Percentiles rank a stretch among this genome's conserved stretches.
Conservation (phyloP, 1,140 invertebrate genomes). For the Trachelipus rathkii region DNA sequence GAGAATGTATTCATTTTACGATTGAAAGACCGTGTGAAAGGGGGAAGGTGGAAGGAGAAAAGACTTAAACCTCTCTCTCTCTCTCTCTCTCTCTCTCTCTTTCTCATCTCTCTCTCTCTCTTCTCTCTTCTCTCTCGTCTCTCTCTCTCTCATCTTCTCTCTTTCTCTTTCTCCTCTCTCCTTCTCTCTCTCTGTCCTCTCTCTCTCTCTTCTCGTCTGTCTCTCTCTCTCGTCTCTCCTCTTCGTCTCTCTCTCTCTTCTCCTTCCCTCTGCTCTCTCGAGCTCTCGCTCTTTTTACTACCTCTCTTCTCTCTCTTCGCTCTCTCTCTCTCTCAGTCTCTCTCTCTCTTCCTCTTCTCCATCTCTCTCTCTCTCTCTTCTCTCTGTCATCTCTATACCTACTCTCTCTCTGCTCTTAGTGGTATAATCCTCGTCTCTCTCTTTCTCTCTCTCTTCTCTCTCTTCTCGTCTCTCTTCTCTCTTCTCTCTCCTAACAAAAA, state of each 20-base stretch:
- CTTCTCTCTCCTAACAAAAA: too few species aligned
- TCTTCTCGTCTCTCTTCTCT: too few species aligned
- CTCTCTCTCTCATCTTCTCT: conserved; percentile 5
- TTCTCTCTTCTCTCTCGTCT: background rate
- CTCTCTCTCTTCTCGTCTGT: conserved; percentile 12
- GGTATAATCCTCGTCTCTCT: background rate
- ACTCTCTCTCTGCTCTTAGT: background rate
- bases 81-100: too few species aligned
- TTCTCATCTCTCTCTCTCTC: too few species aligned
- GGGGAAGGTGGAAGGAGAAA: too few species aligned
- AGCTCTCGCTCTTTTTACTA: background rate
- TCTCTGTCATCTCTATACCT: background rate
- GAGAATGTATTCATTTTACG: too few species aligned
- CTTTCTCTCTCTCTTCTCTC: background rate
- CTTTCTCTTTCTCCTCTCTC: background rate
- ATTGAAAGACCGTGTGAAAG: too few species aligned
- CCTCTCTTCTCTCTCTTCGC: background rate
- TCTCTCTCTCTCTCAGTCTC: too few species aligned
- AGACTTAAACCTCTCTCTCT: too few species aligned
- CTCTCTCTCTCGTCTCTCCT: conserved; percentile 7
- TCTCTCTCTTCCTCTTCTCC: conserved; percentile 5
- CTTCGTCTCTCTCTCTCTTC: background rate
- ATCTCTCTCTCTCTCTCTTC: conserved; percentile 6
- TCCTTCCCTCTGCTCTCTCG: background rate
- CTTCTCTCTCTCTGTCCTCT: background rate